These are phyloP conservation scores for Pogonocichla stellata DNA, from an alignment of 2,113 vertebrate genomes.

Conservation along the genomic window DNA sequence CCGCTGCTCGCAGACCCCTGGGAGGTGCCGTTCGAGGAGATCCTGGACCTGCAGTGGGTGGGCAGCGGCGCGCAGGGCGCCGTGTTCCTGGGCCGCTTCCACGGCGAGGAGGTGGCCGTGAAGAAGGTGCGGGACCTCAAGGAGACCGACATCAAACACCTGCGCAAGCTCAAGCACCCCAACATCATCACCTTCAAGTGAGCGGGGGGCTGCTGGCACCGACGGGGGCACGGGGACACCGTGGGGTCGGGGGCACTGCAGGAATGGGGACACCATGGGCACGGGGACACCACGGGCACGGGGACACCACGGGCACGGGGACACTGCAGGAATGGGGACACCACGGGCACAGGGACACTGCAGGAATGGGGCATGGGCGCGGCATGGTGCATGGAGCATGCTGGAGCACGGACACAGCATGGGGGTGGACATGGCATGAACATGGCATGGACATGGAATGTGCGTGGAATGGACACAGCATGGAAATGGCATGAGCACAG, in stretches of 20 bases:
- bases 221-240: neutral
- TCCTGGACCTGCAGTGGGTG: conserved; percentile 98
- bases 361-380: too few relatives aligned
- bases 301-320: neutral
- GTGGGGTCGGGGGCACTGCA: neutral
- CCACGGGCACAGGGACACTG: neutral
- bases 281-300: fast-evolving
- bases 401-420: too few relatives aligned
- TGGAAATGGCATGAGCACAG: neutral
- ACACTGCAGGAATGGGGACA: too few relatives aligned
- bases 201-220: conserved; percentile 2
- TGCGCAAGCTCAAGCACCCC: conserved; percentile 95
- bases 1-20: conserved; percentile 75
- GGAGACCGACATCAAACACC: conserved; percentile 97
- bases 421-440: too few relatives aligned
- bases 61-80: conserved; percentile 96
- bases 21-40: conserved; percentile 98
- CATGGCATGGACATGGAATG: too few relatives aligned
- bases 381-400: neutral
- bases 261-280: fast-evolving
- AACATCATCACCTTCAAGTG: conserved; percentile 99
- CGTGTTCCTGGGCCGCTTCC: conserved; percentile 94
- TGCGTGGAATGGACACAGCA: too few relatives aligned
- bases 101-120: conserved; percentile 93
- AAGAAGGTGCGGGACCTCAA: conserved; percentile 97